Percentiles rank a stretch among this genome's conserved stretches.
phyloP scores from a whole-genome alignment of 2,797 vertebrate genomes.

The Hydrolagus colliei region DNA sequence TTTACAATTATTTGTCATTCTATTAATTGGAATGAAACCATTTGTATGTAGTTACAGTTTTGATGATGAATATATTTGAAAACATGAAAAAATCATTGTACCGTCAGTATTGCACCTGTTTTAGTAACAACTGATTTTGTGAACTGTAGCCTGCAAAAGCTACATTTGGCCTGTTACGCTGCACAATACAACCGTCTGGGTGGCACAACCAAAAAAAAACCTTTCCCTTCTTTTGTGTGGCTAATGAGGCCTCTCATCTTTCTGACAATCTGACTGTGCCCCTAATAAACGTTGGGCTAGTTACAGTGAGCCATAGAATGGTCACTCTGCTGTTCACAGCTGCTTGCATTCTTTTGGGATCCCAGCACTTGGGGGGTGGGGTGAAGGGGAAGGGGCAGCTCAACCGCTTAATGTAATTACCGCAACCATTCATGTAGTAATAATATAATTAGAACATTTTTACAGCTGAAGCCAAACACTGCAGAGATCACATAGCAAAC shows the following conservation, averaged over 20 bases:
- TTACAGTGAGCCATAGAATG: conserved; percentile 56
- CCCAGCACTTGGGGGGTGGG: conserved; percentile 69
- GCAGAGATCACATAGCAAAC: conserved; percentile 47
- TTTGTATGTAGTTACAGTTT: conserved; percentile 46
- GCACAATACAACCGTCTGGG: conserved; percentile 46
- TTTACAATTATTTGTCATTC: conserved; percentile 40
- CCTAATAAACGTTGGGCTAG: conserved; percentile 57
- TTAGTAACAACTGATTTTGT: conserved; percentile 33
- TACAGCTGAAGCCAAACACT: conserved; percentile 54
- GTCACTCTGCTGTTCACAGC: conserved; percentile 73
- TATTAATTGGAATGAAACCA: conserved; percentile 40
- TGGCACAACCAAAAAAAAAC: conserved; percentile 47
- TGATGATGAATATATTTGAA: conserved; percentile 44
- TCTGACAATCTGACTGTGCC: conserved; percentile 47
- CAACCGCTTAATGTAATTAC: conserved; percentile 84
- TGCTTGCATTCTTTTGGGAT: conserved; percentile 94
- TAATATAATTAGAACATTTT: conserved; percentile 69
- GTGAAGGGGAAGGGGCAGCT: conserved; percentile 65
- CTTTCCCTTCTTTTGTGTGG: conserved; percentile 50
- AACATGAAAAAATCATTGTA: conserved; percentile 45
- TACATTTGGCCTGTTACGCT: conserved; percentile 44
- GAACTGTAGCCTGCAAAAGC: conserved; percentile 41
- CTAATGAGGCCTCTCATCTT: conserved; percentile 45
- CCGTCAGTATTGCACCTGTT: conserved; percentile 45
- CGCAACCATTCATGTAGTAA: conserved; percentile 70